A percentile compares a stretch with the other conserved stretches of the same genome.
These are phyloP conservation scores for Puma concolor DNA, from an alignment of 2,113 vertebrate genomes.

Conservation along the genomic window DNA sequence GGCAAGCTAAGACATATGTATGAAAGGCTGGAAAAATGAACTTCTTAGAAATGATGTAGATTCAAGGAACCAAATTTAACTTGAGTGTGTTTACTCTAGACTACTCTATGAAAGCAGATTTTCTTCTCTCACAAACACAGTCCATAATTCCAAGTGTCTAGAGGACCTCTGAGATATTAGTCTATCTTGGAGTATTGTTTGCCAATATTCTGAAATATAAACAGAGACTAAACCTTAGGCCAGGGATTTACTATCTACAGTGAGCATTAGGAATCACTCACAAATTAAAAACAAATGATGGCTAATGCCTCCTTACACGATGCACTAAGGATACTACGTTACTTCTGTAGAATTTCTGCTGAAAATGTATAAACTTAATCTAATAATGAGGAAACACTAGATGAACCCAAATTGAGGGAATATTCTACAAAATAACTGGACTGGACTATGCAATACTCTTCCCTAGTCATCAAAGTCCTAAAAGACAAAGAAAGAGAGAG, in stretches of 20 bases:
- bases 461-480: background rate
- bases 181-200: background rate
- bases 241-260: background rate
- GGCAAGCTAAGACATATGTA: background rate
- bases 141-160: background rate
- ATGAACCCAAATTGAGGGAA: background rate
- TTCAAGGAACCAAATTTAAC: background rate
- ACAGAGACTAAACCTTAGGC: background rate
- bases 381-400: background rate
- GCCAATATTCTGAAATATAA: slow-evolving; percentile 29
- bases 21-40: background rate
- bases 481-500: background rate
- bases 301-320: background rate
- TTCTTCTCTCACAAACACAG: slow-evolving; percentile 1
- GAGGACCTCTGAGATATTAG: background rate
- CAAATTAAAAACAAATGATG: background rate
- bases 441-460: background rate
- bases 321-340: background rate
- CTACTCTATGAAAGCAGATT: background rate
- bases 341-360: background rate
- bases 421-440: background rate
- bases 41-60: background rate
- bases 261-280: background rate
- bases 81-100: background rate
- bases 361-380: background rate